phyloP scores from a whole-genome alignment of 23 tunicate genomes.

The Halocynthia aurantium region DNA sequence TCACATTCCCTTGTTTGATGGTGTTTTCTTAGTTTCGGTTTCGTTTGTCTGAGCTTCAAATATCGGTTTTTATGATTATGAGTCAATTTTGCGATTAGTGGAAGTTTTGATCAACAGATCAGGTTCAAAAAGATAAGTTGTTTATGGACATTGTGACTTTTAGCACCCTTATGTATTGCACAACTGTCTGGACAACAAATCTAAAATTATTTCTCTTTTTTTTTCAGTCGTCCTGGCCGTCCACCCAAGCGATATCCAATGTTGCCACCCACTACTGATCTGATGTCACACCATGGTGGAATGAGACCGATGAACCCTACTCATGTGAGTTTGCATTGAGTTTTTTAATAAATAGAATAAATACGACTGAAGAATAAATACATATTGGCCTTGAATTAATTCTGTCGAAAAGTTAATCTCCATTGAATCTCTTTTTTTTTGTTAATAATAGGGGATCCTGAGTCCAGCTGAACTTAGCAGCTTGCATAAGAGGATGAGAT shows the following conservation, averaged over 20 bases:
- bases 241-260: conserved; percentile 95
- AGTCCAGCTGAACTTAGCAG: conserved; percentile 37
- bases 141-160: too few relatives aligned
- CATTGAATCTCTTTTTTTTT: not conserved
- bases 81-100: too few relatives aligned
- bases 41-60: too few relatives aligned
- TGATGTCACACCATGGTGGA: conserved; percentile 71
- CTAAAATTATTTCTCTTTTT: not conserved
- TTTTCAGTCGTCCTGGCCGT: conserved; percentile 92
- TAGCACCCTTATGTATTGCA: too few relatives aligned
- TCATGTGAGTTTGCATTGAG: not conserved
- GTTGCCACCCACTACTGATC: conserved; percentile 76
- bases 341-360: not conserved
- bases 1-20: too few relatives aligned
- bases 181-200: too few relatives aligned
- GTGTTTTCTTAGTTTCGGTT: too few relatives aligned
- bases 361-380: not conserved
- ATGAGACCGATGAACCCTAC: conserved; percentile 42
- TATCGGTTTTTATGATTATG: too few relatives aligned
- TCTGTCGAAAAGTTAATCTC: not conserved
- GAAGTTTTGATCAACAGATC: too few relatives aligned
- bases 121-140: too few relatives aligned
- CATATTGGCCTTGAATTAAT: too few relatives aligned
- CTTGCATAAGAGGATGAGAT: conserved; percentile 49
- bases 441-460: conserved; percentile 12